These are phyloP conservation scores for Rhizoglyphus robini DNA, from an alignment of 1,140 invertebrate genomes.

Conservation along the genomic window DNA sequence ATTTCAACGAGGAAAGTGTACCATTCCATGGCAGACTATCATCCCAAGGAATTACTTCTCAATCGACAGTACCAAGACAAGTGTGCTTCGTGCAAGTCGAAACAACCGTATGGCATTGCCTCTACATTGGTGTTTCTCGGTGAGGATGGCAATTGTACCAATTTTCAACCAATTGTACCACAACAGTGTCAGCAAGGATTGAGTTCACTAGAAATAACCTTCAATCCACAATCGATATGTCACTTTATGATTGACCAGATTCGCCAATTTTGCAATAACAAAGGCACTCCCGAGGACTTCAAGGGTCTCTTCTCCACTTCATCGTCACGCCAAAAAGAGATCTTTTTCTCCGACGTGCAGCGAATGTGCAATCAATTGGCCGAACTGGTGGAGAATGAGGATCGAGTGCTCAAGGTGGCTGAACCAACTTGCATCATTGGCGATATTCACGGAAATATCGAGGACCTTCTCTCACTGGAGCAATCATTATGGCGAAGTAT, in stretches of 20 bases:
- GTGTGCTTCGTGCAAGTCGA: background rate
- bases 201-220: background rate
- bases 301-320: background rate
- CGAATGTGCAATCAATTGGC: background rate
- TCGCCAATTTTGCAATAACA: constrained; percentile 8
- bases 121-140: background rate
- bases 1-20: background rate
- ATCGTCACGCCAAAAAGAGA: background rate
- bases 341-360: background rate
- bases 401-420: background rate
- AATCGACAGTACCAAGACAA: background rate
- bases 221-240: background rate
- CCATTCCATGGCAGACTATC: background rate
- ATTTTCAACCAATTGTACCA: background rate
- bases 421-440: background rate
- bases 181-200: background rate
- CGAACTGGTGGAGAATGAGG: background rate
- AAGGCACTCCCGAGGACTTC: background rate
- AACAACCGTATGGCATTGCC: background rate
- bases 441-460: constrained; percentile 47
- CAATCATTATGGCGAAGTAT: constrained; percentile 46
- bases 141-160: background rate
- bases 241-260: constrained; percentile 1
- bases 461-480: constrained; percentile 45
- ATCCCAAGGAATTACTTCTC: background rate